Evolutionary conservation across 2,113 vertebrate genomes (phyloP).

Genomic region (Laticauda laticaudata): DNA sequence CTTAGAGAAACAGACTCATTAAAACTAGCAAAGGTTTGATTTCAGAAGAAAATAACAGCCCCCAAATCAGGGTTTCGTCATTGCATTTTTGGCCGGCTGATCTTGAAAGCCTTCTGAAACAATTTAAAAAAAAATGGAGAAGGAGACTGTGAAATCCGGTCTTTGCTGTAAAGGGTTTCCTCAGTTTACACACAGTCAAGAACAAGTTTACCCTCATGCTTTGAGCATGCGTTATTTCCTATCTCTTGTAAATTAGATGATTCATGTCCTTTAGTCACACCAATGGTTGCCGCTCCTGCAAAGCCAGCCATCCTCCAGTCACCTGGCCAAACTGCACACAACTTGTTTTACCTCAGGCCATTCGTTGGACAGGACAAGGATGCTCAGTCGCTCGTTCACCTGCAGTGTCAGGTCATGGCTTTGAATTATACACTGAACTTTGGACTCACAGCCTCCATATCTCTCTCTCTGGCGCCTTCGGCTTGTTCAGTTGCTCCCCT

Average conservation of each 20-base stretch:
- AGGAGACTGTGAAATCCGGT: not conserved
- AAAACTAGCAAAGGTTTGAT: not conserved
- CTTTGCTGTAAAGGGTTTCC: not conserved
- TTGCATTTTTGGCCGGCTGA: not conserved
- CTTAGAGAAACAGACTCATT: not conserved
- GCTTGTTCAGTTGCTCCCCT: not conserved
- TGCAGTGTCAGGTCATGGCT: too few relatives aligned
- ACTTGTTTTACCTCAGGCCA: not conserved
- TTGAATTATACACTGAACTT: not conserved
- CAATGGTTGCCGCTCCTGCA: not conserved
- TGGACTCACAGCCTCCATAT: not conserved
- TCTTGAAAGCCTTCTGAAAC: not conserved
- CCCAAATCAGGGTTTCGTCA: not conserved
- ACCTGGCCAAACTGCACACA: not conserved
- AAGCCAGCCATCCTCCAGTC: not conserved
- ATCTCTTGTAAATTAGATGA: not conserved
- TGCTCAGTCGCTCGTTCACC: not conserved
- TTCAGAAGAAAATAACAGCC: not conserved
- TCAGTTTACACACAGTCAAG: not conserved
- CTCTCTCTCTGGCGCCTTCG: not conserved
- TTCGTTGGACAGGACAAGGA: not conserved
- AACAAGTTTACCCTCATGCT: not conserved
- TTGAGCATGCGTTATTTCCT: not conserved
- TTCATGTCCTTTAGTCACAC: not conserved
- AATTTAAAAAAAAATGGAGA: not conserved